Evolutionary conservation across 2,797 vertebrate species (phyloP).

Genomic region (Meda fulgida): DNA sequence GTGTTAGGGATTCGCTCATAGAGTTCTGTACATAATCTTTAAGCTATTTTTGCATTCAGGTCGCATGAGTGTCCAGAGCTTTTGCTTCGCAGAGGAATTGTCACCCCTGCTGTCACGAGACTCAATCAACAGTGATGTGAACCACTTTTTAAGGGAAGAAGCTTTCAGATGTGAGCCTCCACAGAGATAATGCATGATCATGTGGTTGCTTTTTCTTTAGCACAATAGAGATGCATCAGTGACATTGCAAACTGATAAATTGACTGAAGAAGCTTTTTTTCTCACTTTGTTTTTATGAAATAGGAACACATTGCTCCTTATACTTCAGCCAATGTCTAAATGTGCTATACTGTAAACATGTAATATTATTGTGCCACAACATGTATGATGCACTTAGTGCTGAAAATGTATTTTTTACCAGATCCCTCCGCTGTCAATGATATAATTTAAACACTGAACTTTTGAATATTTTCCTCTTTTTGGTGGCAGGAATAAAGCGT

Average conservation of each 20-base stretch:
- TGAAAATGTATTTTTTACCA: neutral
- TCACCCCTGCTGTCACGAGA: neutral
- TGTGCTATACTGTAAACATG: neutral
- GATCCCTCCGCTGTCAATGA: neutral
- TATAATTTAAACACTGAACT: neutral
- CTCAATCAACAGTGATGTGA: neutral
- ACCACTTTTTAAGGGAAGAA: neutral
- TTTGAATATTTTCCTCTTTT: neutral
- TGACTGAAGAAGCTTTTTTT: neutral
- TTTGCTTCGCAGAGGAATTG: neutral
- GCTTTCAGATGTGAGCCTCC: neutral
- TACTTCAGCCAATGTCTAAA: neutral
- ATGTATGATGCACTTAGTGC: neutral
- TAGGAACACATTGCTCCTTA: neutral
- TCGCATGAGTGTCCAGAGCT: neutral
- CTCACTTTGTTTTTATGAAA: neutral
- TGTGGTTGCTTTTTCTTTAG: neutral
- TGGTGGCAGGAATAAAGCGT: neutral
- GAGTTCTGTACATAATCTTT: neutral
- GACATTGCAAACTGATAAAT: neutral
- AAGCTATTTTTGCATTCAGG: neutral
- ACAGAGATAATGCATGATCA: neutral
- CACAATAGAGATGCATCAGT: neutral
- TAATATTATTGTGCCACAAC: neutral
- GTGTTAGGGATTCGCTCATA: neutral